Evolutionary conservation across 2,888 invertebrate genomes (phyloP).

Genomic region (Cabera pusaria): DNA sequence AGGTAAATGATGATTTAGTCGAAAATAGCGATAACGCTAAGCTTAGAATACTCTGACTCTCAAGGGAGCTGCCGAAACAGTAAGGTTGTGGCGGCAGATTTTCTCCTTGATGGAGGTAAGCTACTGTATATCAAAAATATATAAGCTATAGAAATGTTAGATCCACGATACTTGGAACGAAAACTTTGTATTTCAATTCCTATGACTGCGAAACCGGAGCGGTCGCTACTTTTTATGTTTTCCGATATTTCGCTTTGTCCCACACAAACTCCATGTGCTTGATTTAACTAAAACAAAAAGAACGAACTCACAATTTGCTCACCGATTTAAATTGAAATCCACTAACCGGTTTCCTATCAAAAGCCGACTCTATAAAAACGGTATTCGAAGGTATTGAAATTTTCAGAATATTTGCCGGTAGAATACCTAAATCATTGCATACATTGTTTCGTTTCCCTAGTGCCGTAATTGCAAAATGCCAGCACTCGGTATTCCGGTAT

Average conservation of each 20-base stretch:
- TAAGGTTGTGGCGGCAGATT: no score
- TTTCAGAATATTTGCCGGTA: constrained; percentile 16
- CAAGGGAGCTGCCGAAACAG: no score
- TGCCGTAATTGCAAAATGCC: constrained; percentile 22
- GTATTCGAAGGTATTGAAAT: constrained; percentile 14
- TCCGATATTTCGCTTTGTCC: background rate
- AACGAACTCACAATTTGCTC: constrained; percentile 10
- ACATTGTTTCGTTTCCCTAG: constrained; percentile 18
- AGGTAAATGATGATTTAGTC: no score
- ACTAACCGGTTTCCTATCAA: constrained; percentile 11
- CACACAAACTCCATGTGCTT: background rate
- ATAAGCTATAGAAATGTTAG: no score
- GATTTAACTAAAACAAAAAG: constrained; percentile 4
- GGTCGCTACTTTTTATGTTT: no score
- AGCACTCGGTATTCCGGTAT: constrained; percentile 8
- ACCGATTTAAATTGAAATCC: constrained; percentile 9
- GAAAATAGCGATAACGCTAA: no score
- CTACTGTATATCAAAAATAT: no score
- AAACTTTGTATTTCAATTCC: no score
- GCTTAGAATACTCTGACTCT: no score
- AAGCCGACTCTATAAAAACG: background rate
- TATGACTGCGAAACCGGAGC: no score
- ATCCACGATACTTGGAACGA: no score
- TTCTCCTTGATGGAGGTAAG: no score
- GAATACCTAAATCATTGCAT: constrained; percentile 10